These are phyloP conservation scores for Patella depressa DNA, from an alignment of 2,888 invertebrate species.

Conservation along the genomic window DNA sequence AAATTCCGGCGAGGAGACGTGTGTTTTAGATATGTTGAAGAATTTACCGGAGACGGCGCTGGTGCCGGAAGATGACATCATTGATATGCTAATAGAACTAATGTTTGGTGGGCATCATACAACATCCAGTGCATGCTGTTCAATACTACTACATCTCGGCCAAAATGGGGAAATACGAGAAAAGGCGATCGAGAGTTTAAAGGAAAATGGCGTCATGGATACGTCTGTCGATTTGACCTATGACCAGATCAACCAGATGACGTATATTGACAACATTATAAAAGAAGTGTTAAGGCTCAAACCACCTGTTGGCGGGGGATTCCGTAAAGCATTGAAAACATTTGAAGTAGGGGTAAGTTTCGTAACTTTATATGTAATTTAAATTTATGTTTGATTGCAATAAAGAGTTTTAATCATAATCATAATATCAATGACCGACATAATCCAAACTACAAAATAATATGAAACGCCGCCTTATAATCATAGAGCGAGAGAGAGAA, in stretches of 20 bases:
- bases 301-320: conserved; percentile 38
- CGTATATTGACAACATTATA: conserved; percentile 43
- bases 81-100: conserved; percentile 22
- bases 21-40: not conserved
- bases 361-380: conserved; percentile 18
- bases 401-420: not conserved
- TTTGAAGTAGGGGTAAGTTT: conserved; percentile 35
- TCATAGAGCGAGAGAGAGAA: no score
- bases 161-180: conserved; percentile 41
- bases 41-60: not conserved
- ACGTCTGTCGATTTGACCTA: conserved; percentile 28
- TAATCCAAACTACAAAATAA: no score
- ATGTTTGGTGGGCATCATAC: conserved; percentile 24
- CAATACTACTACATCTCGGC: conserved; percentile 37
- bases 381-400: not conserved
- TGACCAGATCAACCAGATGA: conserved; percentile 44
- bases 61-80: conserved; percentile 23
- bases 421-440: no score
- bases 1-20: conserved; percentile 20
- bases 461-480: no score
- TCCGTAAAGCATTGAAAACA: conserved; percentile 31
- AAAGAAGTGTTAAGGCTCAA: conserved; percentile 48
- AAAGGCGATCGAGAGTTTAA: conserved; percentile 38
- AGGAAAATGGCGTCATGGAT: conserved; percentile 18
- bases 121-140: conserved; percentile 20